Evolutionary conservation across 2,797 vertebrate species (phyloP), one percentile per base, ranked within the genome.

Genomic region (Mus minutoides): DNA sequence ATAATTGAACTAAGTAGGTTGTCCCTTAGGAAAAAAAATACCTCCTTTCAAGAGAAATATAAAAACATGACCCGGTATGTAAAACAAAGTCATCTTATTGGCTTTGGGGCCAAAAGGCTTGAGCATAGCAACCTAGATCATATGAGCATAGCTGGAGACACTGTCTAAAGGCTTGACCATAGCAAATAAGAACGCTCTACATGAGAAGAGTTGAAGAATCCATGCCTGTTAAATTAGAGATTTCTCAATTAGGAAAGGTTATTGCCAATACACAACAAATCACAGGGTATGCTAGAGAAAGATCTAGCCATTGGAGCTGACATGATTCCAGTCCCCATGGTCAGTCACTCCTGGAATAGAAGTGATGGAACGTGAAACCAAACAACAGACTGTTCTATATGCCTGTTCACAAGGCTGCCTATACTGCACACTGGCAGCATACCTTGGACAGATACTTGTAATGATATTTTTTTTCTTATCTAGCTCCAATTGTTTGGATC

Each of bases 21-120:
- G 26, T 78, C 40, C 54, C 52, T 14, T 92, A 77, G 46, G 56
- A 64, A 95, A 49, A 49, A 49, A 76, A 26, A 34, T 11, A 6
- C 64, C 24, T 92, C 89, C 76, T 79, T 79, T 46, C 54, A 29
- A 94, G 43, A 62, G 34, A 94, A 92, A 77, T 60, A 56, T 49
- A 79, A 94, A 77, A 37, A 84, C 52, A 37, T 43, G 31, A 78
- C 16, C 49, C 0, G 1, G 4, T 21, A 6, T 10, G 12, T 46
- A 73, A 10, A 75, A 60, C 34, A 34, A 94, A 94, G 73, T 80
- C 43, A 62, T 16, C 43, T 86, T 40, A 84, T 2, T 26, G 54
- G 5, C 10, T 90, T 58, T 80, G 24, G 67, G 31, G 31, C 2
- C 60, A 69, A 90, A 34, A 91, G 21, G 4, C 13, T 92, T 83